Evolutionary conservation across 2,113 vertebrate genomes (phyloP), one percentile per base, ranked within the genome.

Genomic region (Holacanthus passer): DNA sequence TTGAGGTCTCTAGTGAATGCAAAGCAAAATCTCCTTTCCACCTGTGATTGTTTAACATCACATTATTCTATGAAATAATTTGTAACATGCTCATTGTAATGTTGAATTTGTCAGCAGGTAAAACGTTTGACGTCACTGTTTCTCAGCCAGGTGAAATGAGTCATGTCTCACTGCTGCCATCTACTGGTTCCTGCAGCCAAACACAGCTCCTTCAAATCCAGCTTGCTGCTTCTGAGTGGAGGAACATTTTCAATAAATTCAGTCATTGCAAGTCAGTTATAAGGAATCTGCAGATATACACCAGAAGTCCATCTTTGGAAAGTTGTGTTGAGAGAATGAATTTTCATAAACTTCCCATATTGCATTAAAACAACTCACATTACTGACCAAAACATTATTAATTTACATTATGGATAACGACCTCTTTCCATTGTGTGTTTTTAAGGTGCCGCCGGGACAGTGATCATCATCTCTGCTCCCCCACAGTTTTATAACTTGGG

Each of bases 111-210:
- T 5, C 20, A 20, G 5, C 53, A 22, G 47, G 12, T 41, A 31
- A 27, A 27, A 62, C 35, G 7, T 24, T 5, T 55, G 24, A 12
- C 29, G 0, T 66, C 1, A 13, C 24, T 29, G 16, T 22, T 39
- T 19, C 8, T 7, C 2, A 17, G 32, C 5, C 17, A 9, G 4
- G n/a, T 32, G 73, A 7, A 45, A 52, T 20, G 13, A 2, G 29
- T 73, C 22, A 11, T 45, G 56, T 59, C 16, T 78, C 65, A 53
- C 66, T 90, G 83, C 85, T 92, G 88, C 75, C 88, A 81, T 82
- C 91, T 89, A 13, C 60, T 88, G 89, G 20, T 32, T 0, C 1
- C 32, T 56, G 63, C n/a, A 19, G 24, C 8, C n/a, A 79, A 83
- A 43, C 77, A 81, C 85, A 89, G 14, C 0, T 69, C 11, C 7